Percentiles rank a stretch among this genome's conserved stretches.
These are phyloP conservation scores for Pseudopipra pipra DNA, from an alignment of 2,113 vertebrate genomes.

Conservation along the genomic window DNA sequence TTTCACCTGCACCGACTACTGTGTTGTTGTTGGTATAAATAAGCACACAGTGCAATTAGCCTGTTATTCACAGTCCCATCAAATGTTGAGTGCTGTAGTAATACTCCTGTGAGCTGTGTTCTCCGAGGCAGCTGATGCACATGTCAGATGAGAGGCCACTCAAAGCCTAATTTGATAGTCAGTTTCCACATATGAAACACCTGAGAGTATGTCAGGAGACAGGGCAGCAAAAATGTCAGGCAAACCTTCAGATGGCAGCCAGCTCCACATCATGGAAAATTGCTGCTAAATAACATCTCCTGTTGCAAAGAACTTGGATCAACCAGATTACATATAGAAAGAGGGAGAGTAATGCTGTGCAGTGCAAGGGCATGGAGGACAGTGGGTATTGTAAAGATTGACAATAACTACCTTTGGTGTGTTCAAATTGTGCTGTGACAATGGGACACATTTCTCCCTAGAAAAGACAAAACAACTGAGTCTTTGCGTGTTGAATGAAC, in stretches of 20 bases:
- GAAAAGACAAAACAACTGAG: neutral
- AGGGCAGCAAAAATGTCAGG: neutral
- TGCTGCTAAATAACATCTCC: neutral
- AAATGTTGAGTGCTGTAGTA: neutral
- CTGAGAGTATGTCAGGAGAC: neutral
- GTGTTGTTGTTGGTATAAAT: neutral
- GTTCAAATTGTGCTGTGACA: neutral
- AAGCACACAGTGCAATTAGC: neutral
- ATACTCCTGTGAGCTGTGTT: neutral
- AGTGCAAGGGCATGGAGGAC: accelerated
- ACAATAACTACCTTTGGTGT: accelerated
- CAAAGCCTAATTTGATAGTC: neutral
- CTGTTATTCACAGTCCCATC: neutral
- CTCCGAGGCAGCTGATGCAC: neutral
- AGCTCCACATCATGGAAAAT: neutral
- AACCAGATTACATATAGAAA: accelerated
- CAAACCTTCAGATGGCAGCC: neutral
- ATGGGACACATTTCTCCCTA: accelerated
- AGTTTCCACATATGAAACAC: neutral
- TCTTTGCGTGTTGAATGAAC: neutral
- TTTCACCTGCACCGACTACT: constrained; percentile 6
- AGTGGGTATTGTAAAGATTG: neutral
- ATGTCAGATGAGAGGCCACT: neutral
- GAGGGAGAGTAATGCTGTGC: neutral
- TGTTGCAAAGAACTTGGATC: neutral